Percentiles rank a stretch among this genome's conserved stretches.
Conservation (phyloP, 2,113 vertebrate species). For the Sitta europaea region DNA sequence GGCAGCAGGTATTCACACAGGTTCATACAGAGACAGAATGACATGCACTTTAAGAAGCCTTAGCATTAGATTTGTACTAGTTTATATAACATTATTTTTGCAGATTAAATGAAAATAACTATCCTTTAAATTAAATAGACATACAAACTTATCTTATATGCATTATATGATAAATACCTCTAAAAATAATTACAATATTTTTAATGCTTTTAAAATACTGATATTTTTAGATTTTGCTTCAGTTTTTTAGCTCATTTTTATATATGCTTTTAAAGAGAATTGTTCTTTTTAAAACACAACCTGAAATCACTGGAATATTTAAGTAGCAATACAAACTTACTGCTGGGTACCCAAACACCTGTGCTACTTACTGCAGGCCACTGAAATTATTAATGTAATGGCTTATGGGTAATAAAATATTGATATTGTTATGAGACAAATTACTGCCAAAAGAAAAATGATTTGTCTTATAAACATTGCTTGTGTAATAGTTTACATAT, state of each 20-base stretch:
- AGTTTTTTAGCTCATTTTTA: background rate
- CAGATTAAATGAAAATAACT: background rate
- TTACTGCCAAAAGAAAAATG: background rate
- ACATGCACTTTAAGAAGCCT: background rate
- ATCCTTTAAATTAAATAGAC: background rate
- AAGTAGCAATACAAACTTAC: slow-evolving; percentile 1
- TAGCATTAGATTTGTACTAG: background rate
- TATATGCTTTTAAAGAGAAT: background rate
- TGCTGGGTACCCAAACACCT: background rate
- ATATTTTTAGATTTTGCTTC: background rate
- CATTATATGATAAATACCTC: background rate
- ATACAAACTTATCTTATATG: background rate
- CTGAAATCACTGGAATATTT: background rate
- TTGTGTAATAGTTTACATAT: background rate
- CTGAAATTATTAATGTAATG: slow-evolving; percentile 53
- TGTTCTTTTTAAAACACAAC: background rate
- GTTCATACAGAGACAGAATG: background rate
- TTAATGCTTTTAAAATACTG: background rate
- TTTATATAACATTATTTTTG: background rate
- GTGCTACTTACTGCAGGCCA: background rate
- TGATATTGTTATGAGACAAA: slow-evolving; percentile 37
- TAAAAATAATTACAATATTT: background rate
- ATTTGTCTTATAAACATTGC: slow-evolving; percentile 7
- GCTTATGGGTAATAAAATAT: slow-evolving; percentile 48
- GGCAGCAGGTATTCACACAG: background rate